Evolutionary conservation across 1,140 invertebrate genomes (phyloP), one percentile per base, ranked within the genome.

Genomic region (Drosophila santomea): DNA sequence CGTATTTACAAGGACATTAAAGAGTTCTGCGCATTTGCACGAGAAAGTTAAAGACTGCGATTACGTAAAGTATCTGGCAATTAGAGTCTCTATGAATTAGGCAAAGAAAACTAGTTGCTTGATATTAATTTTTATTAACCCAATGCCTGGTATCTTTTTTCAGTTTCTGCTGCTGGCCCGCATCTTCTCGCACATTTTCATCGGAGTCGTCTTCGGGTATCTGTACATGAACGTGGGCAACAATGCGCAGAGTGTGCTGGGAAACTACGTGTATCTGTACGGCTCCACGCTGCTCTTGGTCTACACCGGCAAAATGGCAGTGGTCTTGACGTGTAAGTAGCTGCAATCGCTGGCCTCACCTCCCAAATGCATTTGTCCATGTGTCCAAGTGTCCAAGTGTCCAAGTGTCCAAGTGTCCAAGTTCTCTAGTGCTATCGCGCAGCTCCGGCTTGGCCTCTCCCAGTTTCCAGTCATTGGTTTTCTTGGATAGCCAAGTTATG

Each of bases 241-340:
- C 72, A 95, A 97, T 83, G 97, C 97, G 0, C 95, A 95, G 75
- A 96, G 96, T 48, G 96, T 97, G 17, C 94, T 98, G 48, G 97
- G 97, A 60, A 99, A 99, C 93, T 97, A 97, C 78, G 97, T 97
- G 3, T 98, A 97, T 80, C 93, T 99, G 1, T 99, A 98, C 91
- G 98, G 98, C 72, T 96, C 96, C 14, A 95, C 98, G 83, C 93
- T 99, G 47, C 95, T 99, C 59, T 94, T 98, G 15, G 97, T 98
- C 68, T 98, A 98, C 86, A 98, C 97, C 10, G 97, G 97, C 52
- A 97, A 98, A 93, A 98, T 98, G 97, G 97, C 97, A 4, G 98
- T 98, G n/a, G 97, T 97, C 45, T 93, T 98, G 69, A 97, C 97
- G 58, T 98, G 97, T 98, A 94, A 97, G 97, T 96, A 91, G 64